Evolutionary conservation across 92 coral and sea anemone genomes (phyloP).

Genomic region (Porites divaricata): DNA sequence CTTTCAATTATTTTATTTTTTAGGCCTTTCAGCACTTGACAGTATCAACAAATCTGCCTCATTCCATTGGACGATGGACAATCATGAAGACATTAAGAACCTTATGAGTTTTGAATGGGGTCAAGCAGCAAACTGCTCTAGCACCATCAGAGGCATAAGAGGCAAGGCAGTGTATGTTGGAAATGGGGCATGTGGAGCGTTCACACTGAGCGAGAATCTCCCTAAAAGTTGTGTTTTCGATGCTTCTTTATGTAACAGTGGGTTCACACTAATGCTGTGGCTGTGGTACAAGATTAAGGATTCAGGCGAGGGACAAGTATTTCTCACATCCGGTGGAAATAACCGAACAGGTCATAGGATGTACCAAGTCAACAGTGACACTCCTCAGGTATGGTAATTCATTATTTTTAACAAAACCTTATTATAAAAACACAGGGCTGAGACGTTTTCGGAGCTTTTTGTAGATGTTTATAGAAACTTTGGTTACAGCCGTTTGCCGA

Average conservation of each 20-base stretch:
- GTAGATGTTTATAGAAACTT: too few relatives aligned
- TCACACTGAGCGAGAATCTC: conserved; percentile 22
- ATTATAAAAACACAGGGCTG: too few relatives aligned
- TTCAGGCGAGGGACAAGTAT: conserved; percentile 1
- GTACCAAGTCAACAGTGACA: not conserved
- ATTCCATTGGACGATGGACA: conserved; percentile 69
- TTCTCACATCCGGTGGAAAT: conserved; percentile 1
- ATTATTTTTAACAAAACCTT: too few relatives aligned
- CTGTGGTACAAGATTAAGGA: conserved; percentile 23
- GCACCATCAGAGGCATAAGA: conserved; percentile 22
- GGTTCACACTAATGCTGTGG: conserved; percentile 38
- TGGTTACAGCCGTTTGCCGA: too few relatives aligned
- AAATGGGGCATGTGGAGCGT: not conserved
- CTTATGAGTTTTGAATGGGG: conserved; percentile 16
- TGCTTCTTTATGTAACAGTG: conserved; percentile 21
- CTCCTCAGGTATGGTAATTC: conserved; percentile 2
- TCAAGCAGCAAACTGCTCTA: not conserved
- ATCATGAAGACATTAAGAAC: conserved; percentile 11
- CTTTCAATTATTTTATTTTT: not conserved
- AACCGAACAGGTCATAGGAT: conserved; percentile 13
- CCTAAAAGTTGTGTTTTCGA: conserved; percentile 16
- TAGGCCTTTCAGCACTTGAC: conserved; percentile 25
- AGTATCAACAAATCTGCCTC: conserved; percentile 20
- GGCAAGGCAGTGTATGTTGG: conserved; percentile 17
- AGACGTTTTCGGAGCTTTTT: too few relatives aligned